Evolutionary conservation across 35 echinoderm and acorn worm species (phyloP).

Genomic region (Patiria miniata): DNA sequence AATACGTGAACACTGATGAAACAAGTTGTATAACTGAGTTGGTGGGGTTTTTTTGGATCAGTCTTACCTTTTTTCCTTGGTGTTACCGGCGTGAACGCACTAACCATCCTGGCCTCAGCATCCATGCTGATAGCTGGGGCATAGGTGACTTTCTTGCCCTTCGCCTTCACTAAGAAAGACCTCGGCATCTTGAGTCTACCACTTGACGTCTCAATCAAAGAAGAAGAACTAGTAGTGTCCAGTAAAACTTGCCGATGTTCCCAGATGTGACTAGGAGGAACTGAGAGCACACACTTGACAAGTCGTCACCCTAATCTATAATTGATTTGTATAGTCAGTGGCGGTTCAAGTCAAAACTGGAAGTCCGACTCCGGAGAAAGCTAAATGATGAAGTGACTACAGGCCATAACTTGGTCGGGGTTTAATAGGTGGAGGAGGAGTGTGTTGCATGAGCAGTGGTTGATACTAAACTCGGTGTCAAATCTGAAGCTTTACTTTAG

Average conservation of each 20-base stretch:
- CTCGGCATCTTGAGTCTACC: constrained; percentile 9
- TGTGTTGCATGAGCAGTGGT: background rate
- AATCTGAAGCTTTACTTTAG: background rate
- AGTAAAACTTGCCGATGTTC: background rate
- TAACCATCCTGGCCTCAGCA: constrained; percentile 46
- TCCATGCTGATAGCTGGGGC: constrained; percentile 5
- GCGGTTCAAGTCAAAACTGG: background rate
- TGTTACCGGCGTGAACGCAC: constrained; percentile 64
- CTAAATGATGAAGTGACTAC: background rate
- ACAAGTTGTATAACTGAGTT: too few species aligned
- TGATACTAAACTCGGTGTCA: background rate
- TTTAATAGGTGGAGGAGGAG: background rate
- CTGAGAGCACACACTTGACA: background rate
- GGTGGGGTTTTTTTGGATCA: too few species aligned
- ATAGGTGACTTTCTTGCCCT: constrained; percentile 34
- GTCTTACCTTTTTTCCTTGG: constrained; percentile 45
- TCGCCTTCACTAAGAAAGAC: constrained; percentile 38
- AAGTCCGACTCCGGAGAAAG: background rate
- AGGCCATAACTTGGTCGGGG: background rate
- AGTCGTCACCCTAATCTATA: background rate
- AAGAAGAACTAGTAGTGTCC: background rate
- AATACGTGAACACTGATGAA: too few species aligned
- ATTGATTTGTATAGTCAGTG: background rate
- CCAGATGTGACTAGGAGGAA: background rate
- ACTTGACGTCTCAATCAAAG: background rate